Conservation (phyloP, 2,888 invertebrate genomes). For the Pandemis corylana region DNA sequence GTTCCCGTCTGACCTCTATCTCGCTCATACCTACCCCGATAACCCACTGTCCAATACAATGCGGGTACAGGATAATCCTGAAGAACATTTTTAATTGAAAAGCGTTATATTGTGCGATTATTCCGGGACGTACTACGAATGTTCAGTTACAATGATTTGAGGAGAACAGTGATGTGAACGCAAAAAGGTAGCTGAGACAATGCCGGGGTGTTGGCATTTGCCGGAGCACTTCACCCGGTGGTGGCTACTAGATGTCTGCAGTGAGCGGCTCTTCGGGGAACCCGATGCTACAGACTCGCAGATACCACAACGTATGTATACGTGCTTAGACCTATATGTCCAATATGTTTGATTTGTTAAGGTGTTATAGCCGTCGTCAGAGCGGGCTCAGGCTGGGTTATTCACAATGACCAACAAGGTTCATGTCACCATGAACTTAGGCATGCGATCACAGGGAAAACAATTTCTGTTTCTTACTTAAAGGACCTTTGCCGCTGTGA, state of each 20-base stretch:
- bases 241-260: conserved; percentile 88
- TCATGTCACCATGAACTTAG: too few relatives aligned
- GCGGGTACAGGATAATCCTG: conserved; percentile 25
- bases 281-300: conserved; percentile 73
- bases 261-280: conserved; percentile 79
- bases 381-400: too few relatives aligned
- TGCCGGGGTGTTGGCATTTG: conserved; percentile 82
- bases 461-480: too few relatives aligned
- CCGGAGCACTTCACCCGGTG: conserved; percentile 86
- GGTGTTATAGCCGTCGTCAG: too few relatives aligned
- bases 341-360: too few relatives aligned
- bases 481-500: too few relatives aligned
- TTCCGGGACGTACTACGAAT: neutral
- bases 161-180: conserved; percentile 45
- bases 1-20: conserved; percentile 42
- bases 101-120: neutral
- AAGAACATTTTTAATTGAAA: conserved; percentile 21
- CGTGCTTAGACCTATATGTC: neutral
- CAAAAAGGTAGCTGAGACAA: conserved; percentile 49
- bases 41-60: conserved; percentile 24
- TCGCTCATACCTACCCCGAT: conserved; percentile 21
- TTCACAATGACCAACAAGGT: too few relatives aligned
- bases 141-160: conserved; percentile 7
- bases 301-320: conserved; percentile 75
- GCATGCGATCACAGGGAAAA: too few relatives aligned